Percentiles rank a stretch among this genome's conserved stretches.
These are phyloP conservation scores for Rhincodon typus DNA, from an alignment of 2,797 vertebrate species.

Conservation along the genomic window DNA sequence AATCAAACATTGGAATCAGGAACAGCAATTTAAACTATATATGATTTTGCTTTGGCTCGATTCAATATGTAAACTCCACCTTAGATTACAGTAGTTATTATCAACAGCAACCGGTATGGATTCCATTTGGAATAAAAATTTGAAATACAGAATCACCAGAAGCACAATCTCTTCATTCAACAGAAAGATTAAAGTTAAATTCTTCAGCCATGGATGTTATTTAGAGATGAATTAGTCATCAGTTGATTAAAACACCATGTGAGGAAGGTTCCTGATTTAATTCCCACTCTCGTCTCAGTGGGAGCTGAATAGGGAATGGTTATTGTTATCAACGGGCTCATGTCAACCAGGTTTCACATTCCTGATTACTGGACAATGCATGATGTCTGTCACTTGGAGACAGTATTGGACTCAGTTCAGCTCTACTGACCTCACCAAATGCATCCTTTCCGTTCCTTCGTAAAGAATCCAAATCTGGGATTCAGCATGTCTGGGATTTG, in stretches of 20 bases:
- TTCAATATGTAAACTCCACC: not conserved
- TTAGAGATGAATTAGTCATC: not conserved
- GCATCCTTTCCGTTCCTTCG: not conserved
- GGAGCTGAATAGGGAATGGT: not conserved
- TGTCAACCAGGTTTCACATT: not conserved
- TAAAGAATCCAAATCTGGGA: not conserved
- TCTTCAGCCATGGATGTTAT: not conserved
- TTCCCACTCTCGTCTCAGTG: not conserved
- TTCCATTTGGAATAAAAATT: not conserved
- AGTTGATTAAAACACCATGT: not conserved
- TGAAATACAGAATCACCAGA: not conserved
- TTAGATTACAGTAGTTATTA: not conserved
- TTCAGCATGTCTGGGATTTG: not conserved
- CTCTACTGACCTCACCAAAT: not conserved
- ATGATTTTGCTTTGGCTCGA: not conserved
- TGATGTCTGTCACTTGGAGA: not conserved
- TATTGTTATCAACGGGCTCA: not conserved
- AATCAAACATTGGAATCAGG: not conserved
- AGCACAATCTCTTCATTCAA: not conserved
- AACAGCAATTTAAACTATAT: not conserved
- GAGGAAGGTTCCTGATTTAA: not conserved
- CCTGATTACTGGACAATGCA: not conserved
- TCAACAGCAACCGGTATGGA: not conserved
- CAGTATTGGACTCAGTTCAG: not conserved
- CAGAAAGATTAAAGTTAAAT: not conserved